These are phyloP conservation scores for Prinia subflava DNA, from an alignment of 2,113 vertebrate species.

Conservation along the genomic window DNA sequence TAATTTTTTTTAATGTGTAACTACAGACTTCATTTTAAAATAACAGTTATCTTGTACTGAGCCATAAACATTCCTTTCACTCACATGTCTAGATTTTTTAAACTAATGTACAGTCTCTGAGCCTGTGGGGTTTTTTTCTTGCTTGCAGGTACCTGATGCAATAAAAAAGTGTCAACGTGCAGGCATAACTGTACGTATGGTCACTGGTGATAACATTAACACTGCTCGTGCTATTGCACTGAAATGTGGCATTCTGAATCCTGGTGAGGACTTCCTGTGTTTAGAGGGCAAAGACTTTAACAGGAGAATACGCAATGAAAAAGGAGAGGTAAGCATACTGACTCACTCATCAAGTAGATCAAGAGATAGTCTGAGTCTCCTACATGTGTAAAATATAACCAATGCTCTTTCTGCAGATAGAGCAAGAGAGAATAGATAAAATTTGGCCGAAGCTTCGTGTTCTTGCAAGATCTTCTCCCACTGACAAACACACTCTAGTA, in stretches of 20 bases:
- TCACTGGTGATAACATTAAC: slow-evolving; percentile 98
- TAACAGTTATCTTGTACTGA: neutral
- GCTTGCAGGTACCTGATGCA: slow-evolving; percentile 90
- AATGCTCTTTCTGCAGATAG: slow-evolving; percentile 82
- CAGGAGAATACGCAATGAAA: slow-evolving; percentile 96
- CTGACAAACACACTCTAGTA: slow-evolving; percentile 97
- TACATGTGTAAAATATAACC: neutral
- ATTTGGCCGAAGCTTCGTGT: slow-evolving; percentile 98
- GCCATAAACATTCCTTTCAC: neutral
- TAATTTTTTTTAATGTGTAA: neutral
- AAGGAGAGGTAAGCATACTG: slow-evolving; percentile 86
- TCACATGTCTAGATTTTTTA: neutral
- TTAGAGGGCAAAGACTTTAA: slow-evolving; percentile 98
- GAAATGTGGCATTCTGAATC: slow-evolving; percentile 93
- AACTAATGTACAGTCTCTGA: neutral
- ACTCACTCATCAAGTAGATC: neutral
- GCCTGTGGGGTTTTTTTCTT: neutral
- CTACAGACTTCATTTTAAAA: neutral
- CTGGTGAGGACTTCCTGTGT: slow-evolving; percentile 95
- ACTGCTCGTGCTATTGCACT: slow-evolving; percentile 95
- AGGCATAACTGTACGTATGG: slow-evolving; percentile 98
- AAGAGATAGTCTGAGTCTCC: neutral
- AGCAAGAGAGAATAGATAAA: slow-evolving; percentile 97
- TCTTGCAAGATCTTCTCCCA: slow-evolving; percentile 96
- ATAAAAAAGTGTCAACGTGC: slow-evolving; percentile 96